Base-by-base conservation (phyloP, 2,888 invertebrate species). In the Acrobasis suavella region DNA sequence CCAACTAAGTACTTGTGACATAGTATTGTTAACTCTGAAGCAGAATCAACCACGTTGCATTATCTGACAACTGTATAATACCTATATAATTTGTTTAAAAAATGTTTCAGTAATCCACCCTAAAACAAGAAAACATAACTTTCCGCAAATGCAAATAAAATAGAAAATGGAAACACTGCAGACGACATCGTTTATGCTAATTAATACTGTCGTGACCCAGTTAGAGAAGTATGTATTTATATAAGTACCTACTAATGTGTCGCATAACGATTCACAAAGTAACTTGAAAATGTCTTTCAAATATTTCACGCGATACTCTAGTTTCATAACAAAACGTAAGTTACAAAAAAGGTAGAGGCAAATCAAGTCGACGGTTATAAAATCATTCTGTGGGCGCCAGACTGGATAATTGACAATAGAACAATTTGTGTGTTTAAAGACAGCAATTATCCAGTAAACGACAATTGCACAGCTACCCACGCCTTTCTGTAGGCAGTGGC, bases 131-230 rank as follows among this genome's bases (percentile, higher is more conserved):
- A 22, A 22, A 39, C 37, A 42, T 39, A 56, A 39, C 42, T 12
- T 42, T 14, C 22, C 14, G 17, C 10, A 56, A 22, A 22, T 56
- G 62, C 37, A 32, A 62, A 58, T 58, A 50, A 67, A 67, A 69
- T 72, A 71, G 72, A 73, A 73, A 67, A 74, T 73, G 74, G 70
- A 75, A 74, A 76, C 77, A 77, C 72, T 75, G 76, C 80, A 82
- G 76, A 78, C 79, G 81, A 83, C 81, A 81, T 79, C 72, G 74
- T 72, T 83, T 82, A 89, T 85, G 85, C 76, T 80, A 90, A 89
- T 85, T 65, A 62, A 70, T 70, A 76, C 81, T 85, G 83, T 84
- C 81, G 69, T 85, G 86, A 83, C 86, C 86, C 68, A 85, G 78
- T 84, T 83, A 69, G 9, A 42, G 2, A 46, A 56, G 42, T 56